Percentiles rank a stretch among this genome's conserved stretches.
These are phyloP conservation scores for Mormyrus iriodes DNA, from an alignment of 2,113 vertebrate genomes.

Conservation along the genomic window DNA sequence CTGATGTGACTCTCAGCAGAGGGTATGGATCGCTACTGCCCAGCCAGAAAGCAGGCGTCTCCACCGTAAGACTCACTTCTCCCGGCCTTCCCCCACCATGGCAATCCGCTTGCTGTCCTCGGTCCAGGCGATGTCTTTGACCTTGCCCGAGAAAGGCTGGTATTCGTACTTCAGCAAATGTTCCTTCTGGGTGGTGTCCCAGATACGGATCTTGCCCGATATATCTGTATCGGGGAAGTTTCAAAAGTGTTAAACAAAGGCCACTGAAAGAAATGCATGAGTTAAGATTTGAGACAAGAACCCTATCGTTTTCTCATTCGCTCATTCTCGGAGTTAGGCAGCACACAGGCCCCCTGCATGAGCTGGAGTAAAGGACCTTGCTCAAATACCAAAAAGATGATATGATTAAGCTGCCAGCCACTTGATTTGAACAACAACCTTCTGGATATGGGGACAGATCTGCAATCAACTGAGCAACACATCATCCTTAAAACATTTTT, in stretches of 20 bases:
- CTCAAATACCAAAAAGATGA: not conserved
- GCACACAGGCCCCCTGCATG: not conserved
- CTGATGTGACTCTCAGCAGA: not conserved
- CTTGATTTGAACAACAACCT: not conserved
- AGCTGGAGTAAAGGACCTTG: not conserved
- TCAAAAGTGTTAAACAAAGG: not conserved
- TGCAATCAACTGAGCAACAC: not conserved
- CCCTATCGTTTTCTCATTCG: not conserved
- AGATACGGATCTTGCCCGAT: constrained; percentile 89
- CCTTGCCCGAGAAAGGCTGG: constrained; percentile 78
- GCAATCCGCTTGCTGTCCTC: constrained; percentile 93
- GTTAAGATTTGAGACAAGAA: not conserved
- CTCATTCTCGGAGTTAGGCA: not conserved
- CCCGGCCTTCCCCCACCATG: constrained; percentile 85
- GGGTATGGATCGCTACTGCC: not conserved
- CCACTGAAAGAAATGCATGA: not conserved
- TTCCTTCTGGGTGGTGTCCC: constrained; percentile 97
- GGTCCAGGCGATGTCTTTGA: constrained; percentile 94
- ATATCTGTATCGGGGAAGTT: constrained; percentile 59
- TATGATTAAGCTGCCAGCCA: not conserved
- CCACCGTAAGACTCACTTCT: constrained; percentile 72
- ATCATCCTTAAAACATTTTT: not conserved
- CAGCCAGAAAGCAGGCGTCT: not conserved
- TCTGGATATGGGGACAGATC: not conserved
- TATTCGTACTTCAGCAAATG: constrained; percentile 95